Evolutionary conservation across 2,113 vertebrate genomes (phyloP).

Genomic region (Carassius carassius): DNA sequence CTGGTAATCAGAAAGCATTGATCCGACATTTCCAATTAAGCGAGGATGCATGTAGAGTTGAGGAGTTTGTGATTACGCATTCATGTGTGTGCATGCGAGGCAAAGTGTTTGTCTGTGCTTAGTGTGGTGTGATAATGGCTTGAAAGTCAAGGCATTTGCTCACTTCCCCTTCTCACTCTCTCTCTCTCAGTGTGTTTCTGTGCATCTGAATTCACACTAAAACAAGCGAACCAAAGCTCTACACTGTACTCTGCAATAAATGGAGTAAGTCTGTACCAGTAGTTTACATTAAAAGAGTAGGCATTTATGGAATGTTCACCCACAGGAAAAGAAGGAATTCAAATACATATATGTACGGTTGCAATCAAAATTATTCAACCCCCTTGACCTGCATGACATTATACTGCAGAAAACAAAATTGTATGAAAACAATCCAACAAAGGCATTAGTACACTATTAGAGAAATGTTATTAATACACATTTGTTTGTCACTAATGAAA

Average conservation of each 20-base stretch:
- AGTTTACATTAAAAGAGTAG: neutral
- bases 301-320: neutral
- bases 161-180: neutral
- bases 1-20: slow-evolving; percentile 59
- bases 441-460: too few relatives aligned
- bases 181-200: neutral
- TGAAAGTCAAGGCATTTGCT: slow-evolving; percentile 52
- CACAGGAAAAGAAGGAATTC: too few relatives aligned
- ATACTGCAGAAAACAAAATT: too few relatives aligned
- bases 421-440: too few relatives aligned
- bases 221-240: slow-evolving; percentile 6
- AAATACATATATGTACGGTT: too few relatives aligned
- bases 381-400: too few relatives aligned
- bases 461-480: too few relatives aligned
- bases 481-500: too few relatives aligned
- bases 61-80: slow-evolving; percentile 46
- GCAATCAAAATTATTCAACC: too few relatives aligned
- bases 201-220: slow-evolving; percentile 9
- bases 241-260: neutral
- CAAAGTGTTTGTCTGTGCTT: slow-evolving; percentile 57
- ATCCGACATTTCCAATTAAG: slow-evolving; percentile 64
- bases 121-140: slow-evolving; percentile 59
- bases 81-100: slow-evolving; percentile 43
- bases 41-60: slow-evolving; percentile 47
- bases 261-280: neutral